Percentiles rank a stretch among this genome's conserved stretches.
These are phyloP conservation scores for Leptinotarsa rubiginosa DNA, from an alignment of 2,888 invertebrate genomes.

Conservation along the genomic window DNA sequence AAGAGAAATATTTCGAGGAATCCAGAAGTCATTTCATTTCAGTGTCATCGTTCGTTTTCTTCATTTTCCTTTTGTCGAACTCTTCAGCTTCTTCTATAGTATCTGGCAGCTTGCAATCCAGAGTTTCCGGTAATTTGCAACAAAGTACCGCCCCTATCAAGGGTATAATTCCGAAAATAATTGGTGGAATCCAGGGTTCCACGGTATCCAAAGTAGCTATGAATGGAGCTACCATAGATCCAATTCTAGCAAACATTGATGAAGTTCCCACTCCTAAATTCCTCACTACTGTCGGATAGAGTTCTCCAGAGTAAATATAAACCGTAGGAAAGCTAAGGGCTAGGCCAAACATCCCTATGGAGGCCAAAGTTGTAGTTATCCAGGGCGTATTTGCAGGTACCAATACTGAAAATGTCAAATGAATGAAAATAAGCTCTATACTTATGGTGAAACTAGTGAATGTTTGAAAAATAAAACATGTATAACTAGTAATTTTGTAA, in stretches of 20 bases:
- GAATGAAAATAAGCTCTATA: background rate
- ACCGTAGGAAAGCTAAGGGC: constrained; percentile 87
- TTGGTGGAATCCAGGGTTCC: constrained; percentile 75
- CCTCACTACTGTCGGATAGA: constrained; percentile 89
- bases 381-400: constrained; percentile 68
- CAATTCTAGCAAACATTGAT: constrained; percentile 87
- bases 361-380: constrained; percentile 75
- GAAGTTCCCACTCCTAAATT: constrained; percentile 89
- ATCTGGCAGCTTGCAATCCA: constrained; percentile 80
- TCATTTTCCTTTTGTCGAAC: constrained; percentile 31
- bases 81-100: constrained; percentile 83
- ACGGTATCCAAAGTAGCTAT: constrained; percentile 74
- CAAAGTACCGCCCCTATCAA: constrained; percentile 77
- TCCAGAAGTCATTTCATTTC: constrained; percentile 24
- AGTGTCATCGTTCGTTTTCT: constrained; percentile 24
- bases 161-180: constrained; percentile 77
- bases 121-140: constrained; percentile 81
- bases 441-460: too few relatives aligned
- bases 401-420: constrained; percentile 58
- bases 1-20: background rate
- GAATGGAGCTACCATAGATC: constrained; percentile 88
- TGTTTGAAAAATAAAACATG: too few relatives aligned
- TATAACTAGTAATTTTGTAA: too few relatives aligned
- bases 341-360: constrained; percentile 83
- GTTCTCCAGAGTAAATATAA: constrained; percentile 88